Percentiles rank a stretch among this genome's conserved stretches.
phyloP scores from a whole-genome alignment of 2,888 invertebrate species.

The Pandemis corylana region DNA sequence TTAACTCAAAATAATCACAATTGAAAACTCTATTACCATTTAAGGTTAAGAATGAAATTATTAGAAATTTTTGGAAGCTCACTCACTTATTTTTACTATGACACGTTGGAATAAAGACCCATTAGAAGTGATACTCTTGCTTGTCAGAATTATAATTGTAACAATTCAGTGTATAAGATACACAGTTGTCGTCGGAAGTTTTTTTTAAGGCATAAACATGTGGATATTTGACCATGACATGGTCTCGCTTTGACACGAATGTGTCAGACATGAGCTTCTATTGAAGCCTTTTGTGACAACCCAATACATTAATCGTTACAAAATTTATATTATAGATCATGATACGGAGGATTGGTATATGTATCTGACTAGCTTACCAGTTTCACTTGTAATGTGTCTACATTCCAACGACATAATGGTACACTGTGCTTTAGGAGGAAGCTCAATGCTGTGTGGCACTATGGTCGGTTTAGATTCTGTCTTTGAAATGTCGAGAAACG shows the following conservation, averaged over 20 bases:
- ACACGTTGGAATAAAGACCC: constrained; percentile 5
- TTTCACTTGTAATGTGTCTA: background rate
- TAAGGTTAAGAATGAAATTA: constrained; percentile 66
- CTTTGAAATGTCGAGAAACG: constrained; percentile 39
- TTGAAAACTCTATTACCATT: constrained; percentile 43
- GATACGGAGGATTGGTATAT: background rate
- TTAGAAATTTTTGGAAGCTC: constrained; percentile 55
- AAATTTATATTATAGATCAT: background rate
- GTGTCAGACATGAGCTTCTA: no score
- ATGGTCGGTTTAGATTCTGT: constrained; percentile 41
- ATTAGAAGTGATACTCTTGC: background rate
- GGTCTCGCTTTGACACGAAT: background rate
- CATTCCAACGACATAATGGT: constrained; percentile 47
- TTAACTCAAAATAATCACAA: constrained; percentile 18
- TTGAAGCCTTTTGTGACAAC: no score
- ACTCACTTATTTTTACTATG: constrained; percentile 57
- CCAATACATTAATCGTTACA: no score
- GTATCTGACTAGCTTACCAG: background rate
- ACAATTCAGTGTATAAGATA: background rate
- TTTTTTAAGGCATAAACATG: background rate
- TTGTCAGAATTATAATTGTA: background rate
- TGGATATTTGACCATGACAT: background rate
- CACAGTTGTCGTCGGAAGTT: background rate
- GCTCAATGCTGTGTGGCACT: constrained; percentile 40
- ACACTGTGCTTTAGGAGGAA: constrained; percentile 59